Base-by-base conservation (phyloP, 2,113 vertebrate species). In the Nothobranchius furzeri region DNA sequence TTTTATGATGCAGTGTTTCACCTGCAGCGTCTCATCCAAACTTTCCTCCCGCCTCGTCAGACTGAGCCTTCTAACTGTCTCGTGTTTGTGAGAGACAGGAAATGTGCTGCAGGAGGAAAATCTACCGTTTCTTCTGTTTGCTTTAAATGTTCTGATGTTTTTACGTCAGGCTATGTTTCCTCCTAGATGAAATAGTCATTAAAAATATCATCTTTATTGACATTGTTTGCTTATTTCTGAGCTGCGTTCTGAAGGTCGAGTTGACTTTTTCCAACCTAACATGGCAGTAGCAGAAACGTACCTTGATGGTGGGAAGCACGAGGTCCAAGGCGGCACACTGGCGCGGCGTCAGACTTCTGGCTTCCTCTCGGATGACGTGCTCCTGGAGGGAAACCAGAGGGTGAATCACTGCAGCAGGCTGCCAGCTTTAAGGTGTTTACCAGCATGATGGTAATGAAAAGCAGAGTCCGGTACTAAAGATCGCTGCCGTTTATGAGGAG, bases 271-370 rank as follows among this genome's bases (percentile, higher is more conserved):
- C 35, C n/a, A 40, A 20, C 42, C 20, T 58, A 60, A 54, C 20
- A 12, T 12, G 40, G 51, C 17, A 66, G 51, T 6, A 9, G 61
- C 57, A 73, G 24, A 48, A 75, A 57, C 79, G 75, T 68, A 99
- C 98, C 96, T 99, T 99, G 85, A 98, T 95, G 63, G 97, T 98
- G 52, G 94, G 95, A 57, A 99, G 91, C 47, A 95, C 96, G 12
- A 94, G 93, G 49, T 99, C 98, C 97, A 99, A 95, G 69, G 95
- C 75, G 6, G 95, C 94, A 70, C 96, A 98, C 70, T 99, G 97
- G 81, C 96, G 90, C 64, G 94, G 93, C 0, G 92, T 95, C 88
- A 99, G 92, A 85, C 96, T 97, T 62, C 92, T 94, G 78, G 95
- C 91, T 74, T 98, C 96, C 67, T 99, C 98, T 68, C 96, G 92